These are phyloP conservation scores for Apis florea DNA, from an alignment of 1,140 invertebrate genomes.

Conservation along the genomic window DNA sequence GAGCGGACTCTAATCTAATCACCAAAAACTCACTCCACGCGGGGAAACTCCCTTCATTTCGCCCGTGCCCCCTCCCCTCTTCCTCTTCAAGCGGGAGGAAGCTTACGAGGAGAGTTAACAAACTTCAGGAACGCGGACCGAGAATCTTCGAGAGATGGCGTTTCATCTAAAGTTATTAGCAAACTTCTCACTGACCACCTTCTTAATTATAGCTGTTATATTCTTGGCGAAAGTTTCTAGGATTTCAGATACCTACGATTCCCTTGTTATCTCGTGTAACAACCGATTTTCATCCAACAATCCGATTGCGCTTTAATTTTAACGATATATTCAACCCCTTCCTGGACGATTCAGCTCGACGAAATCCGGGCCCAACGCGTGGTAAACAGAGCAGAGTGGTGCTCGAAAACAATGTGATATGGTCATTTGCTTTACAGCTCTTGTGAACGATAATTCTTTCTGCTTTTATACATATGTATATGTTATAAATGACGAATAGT, in stretches of 20 bases:
- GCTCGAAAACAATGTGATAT: no score
- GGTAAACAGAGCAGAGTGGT: no score
- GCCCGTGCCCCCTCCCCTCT: slow-evolving; percentile 55
- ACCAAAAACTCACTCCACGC: slow-evolving; percentile 72
- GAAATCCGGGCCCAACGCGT: no score
- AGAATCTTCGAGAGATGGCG: slow-evolving; percentile 56
- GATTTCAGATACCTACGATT: slow-evolving; percentile 24
- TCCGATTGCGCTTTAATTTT: no score
- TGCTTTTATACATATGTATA: no score
- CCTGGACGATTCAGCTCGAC: no score
- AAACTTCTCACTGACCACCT: slow-evolving; percentile 63
- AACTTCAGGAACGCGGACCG: slow-evolving; percentile 70
- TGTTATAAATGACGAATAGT: no score
- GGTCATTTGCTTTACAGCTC: no score
- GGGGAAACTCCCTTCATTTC: slow-evolving; percentile 73
- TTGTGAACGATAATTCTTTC: no score
- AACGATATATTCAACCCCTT: no score
- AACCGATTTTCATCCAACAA: no score
- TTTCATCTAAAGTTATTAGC: slow-evolving; percentile 62
- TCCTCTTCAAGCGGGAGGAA: slow-evolving; percentile 55
- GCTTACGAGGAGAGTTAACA: slow-evolving; percentile 72
- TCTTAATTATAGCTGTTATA: slow-evolving; percentile 64
- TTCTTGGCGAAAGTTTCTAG: slow-evolving; percentile 47
- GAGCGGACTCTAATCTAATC: slow-evolving; percentile 73
- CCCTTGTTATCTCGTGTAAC: neutral